A percentile compares a stretch with the other conserved stretches of the same genome.
Conservation (phyloP, 2,888 invertebrate species). For the Lasiommata megera region DNA sequence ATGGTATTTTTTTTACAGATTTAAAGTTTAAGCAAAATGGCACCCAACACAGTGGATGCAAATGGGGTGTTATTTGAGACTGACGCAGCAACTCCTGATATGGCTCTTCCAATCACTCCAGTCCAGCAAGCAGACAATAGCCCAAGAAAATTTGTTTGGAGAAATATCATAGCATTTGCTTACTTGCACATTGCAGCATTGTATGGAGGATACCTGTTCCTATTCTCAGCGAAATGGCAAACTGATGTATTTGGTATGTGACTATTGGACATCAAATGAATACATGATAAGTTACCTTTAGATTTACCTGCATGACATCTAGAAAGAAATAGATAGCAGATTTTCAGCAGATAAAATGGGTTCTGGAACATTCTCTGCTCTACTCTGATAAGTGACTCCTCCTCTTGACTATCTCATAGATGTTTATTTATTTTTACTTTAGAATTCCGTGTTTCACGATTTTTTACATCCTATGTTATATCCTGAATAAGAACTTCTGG, state of each 20-base stretch:
- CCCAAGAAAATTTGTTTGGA: conserved; percentile 87
- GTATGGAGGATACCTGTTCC: conserved; percentile 87
- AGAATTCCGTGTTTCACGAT: too few relatives aligned
- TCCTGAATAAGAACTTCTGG: too few relatives aligned
- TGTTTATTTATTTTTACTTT: too few relatives aligned
- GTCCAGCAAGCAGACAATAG: conserved; percentile 78
- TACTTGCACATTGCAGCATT: conserved; percentile 88
- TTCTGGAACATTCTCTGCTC: too few relatives aligned
- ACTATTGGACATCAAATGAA: neutral
- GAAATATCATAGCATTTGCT: conserved; percentile 89
- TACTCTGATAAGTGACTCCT: too few relatives aligned
- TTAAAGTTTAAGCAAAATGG: conserved; percentile 49
- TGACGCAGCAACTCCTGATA: conserved; percentile 70
- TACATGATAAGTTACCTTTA: too few relatives aligned
- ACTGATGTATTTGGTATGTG: conserved; percentile 87
- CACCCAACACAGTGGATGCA: conserved; percentile 65
- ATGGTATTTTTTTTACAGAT: conserved; percentile 1
- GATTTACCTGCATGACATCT: too few relatives aligned
- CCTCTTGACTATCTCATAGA: too few relatives aligned
- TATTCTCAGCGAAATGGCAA: conserved; percentile 87
- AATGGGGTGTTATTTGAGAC: conserved; percentile 74
- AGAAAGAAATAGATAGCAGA: too few relatives aligned
- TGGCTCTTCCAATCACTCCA: conserved; percentile 60
- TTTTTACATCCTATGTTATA: too few relatives aligned
- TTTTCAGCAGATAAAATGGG: too few relatives aligned